Evolutionary conservation across 2,113 vertebrate species (phyloP), one percentile per base, ranked within the genome.

Genomic region (Xiphophorus hellerii): DNA sequence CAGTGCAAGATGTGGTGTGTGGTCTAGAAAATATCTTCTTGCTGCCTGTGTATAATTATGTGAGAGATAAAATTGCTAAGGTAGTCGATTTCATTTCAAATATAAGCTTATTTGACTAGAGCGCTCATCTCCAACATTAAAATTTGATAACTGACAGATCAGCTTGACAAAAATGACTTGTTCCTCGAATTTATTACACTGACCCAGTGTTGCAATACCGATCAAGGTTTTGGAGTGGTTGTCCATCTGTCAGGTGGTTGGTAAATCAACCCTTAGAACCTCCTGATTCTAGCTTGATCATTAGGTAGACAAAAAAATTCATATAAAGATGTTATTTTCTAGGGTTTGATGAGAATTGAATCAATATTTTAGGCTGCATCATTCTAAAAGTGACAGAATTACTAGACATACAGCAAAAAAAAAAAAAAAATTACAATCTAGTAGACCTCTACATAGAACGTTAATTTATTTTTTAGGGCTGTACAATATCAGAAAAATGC

Each of bases 1-100:
- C 77, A 80, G 69, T 35, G 77, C 65, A 48, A 84, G 80, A 35
- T 54, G 48, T 76, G 58, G 30, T 12, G 51, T 66, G 58, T 71
- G 10, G n/a, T 31, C 30, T 28, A 60, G 13, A 78, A 64, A 74
- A 42, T 37, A 66, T 17, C 70, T 12, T 13, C 63, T 70, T 63
- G 74, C 71, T 25, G 37, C 11, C 3, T 64, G 12, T n/a, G 30
- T 51, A 25, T 63, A 12, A 63, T 65, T 17, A 31, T 27, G 58
- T 42, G 8, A 71, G 4, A 69, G 44, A 27, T 67, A 28, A 14
- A 22, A 64, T 44, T 30, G 9, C 48, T 2, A 9, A 48, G 15
- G 17, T 20, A 20, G 44, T 48, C 17, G 5, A 2, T 48, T 20
- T 48, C 5, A 48, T 48, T 63, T 22, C 20, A 5, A 35, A 65